Percentiles rank a stretch among this genome's conserved stretches.
These are phyloP conservation scores for Siniperca scherzeri DNA, from an alignment of 2,797 vertebrate genomes.

Conservation along the genomic window DNA sequence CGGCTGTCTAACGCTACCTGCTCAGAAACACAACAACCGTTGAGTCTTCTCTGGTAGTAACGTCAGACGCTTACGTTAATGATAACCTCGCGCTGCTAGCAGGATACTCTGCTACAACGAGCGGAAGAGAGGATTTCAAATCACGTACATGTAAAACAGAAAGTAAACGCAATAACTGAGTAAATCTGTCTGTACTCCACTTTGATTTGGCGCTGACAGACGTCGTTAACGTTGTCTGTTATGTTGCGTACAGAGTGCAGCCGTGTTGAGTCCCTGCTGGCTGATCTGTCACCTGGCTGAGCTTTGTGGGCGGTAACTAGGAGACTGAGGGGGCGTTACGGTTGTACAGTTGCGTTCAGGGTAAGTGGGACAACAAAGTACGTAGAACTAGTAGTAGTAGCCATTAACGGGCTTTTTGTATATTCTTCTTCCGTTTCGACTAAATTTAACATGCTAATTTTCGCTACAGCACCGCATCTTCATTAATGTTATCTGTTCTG, in stretches of 20 bases:
- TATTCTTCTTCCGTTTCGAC: not conserved
- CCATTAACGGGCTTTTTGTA: not conserved
- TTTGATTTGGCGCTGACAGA: not conserved
- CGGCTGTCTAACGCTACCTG: conserved; percentile 25
- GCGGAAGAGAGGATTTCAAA: conserved; percentile 9
- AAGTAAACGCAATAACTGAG: fast-evolving
- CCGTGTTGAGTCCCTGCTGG: conserved; percentile 21
- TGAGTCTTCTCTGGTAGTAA: not conserved
- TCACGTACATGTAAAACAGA: not conserved
- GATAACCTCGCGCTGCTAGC: conserved; percentile 51
- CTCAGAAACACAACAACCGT: conserved; percentile 8
- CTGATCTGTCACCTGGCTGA: conserved; percentile 79
- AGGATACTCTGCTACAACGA: conserved; percentile 15
- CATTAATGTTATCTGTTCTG: not conserved
- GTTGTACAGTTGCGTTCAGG: conserved; percentile 23
- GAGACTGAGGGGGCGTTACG: conserved; percentile 33
- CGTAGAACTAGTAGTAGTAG: too few species aligned
- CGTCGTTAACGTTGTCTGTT: not conserved
- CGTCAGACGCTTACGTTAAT: conserved; percentile 43
- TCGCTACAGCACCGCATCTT: not conserved
- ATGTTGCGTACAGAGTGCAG: not conserved
- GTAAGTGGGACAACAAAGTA: not conserved
- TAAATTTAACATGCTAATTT: too few species aligned
- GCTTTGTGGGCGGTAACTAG: conserved; percentile 71
- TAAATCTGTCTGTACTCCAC: not conserved